Evolutionary conservation across 2,888 invertebrate genomes (phyloP), one percentile per base, ranked within the genome.

Genomic region (Autographa pulchrina): DNA sequence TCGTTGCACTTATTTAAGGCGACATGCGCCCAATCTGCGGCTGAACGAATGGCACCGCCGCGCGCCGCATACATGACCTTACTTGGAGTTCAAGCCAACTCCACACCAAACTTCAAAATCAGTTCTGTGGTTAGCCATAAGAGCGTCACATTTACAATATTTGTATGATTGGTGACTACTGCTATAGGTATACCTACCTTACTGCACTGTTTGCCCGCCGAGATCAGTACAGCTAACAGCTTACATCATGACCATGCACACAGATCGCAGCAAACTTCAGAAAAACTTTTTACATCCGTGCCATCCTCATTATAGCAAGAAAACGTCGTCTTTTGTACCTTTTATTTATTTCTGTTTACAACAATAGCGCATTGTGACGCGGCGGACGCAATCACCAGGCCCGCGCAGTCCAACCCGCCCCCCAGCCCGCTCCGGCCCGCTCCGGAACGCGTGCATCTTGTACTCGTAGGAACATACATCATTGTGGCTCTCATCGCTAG

Each of bases 321-420:
- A 70, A 79, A 62, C 78, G 68, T 69, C 74, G 64, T 67, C 85
- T 85, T 84, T 85, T 85, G 75, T 85, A 66, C 63, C 63, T 76
- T 64, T 56, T 78, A 68, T 78, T 74, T 84, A 81, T 85, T 81
- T 82, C 69, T 81, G 80, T 77, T 68, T 68, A 65, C 66, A 75
- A 85, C 85, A 85, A 85, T 84, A 68, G 84, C 56, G 78, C 78
- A 85, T 85, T 85, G 85, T 85, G 85, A 82, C 77, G 76, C 73
- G 67, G 72, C 81, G 82, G 83, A 81, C 69, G 82, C 78, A 82
- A 81, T 81, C 81, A 82, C 54, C 56, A 64, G 16, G 18, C 62
- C 35, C 11, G 43, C 48, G 32, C n/a, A 14, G n/a, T 3, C 43
- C 58, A 6, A 14, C 14, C 11, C 62, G 18, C 14, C 43, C 11